Base-by-base conservation (phyloP, 2,888 invertebrate species). In the Lingula anatina region DNA sequence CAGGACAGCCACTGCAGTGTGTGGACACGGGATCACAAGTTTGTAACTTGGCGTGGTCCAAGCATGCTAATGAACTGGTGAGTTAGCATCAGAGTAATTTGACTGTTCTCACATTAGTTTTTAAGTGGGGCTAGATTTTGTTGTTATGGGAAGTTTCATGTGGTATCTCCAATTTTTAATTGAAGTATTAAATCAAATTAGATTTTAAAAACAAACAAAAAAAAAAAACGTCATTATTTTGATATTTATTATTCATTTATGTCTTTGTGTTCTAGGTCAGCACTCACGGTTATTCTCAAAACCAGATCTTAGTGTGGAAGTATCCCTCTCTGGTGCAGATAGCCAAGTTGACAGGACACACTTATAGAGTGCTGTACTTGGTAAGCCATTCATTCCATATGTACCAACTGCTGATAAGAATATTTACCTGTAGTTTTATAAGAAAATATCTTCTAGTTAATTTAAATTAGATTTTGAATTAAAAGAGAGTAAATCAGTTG, bases 251-350 rank as follows among this genome's bases (percentile, higher is more conserved):
- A n/a, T n/a, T n/a, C n/a, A n/a, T n/a, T n/a, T n/a, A n/a, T 15
- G 20, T 42, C 25, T 44, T 49, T 53, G 40, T 26, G 46, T 68
- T 57, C 47, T 57, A 81, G 81, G 81, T 83, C 45, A 94, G 93
- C 65, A 97, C 96, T 0, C 97, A 97, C 77, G 97, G 97, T 15
- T 97, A 97, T 78, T 95, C 95, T 21, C 96, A 96, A 79, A 96
- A 97, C 79, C 97, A 97, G 80, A 96, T 99, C 59, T 81, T 97
- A 35, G 94, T 99, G 3, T 99, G 97, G 97, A 96, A 97, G 73
- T 99, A 97, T 78, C 97, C 97, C 0, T 91, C 92, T 53, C 81
- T 99, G 56, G 91, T 92, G 23, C 95, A 94, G 80, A 94, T 97
- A 54, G 96, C 96, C 40, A 96, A 96, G 76, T 80, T 97, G 56